These are phyloP conservation scores for Homarus gammarus DNA, from an alignment of 2,888 invertebrate genomes.

Conservation along the genomic window DNA sequence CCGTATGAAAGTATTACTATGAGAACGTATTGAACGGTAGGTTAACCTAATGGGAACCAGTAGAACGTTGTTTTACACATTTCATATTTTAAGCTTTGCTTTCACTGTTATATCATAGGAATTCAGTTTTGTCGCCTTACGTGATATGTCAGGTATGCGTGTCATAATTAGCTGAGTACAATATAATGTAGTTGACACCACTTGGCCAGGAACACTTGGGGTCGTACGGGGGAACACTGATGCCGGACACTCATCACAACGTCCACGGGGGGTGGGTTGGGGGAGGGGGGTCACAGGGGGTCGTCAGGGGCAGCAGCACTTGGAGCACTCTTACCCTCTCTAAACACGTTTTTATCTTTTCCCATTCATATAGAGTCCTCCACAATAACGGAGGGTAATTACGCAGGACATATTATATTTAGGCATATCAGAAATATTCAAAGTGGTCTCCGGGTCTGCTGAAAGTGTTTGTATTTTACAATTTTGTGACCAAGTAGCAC, in stretches of 20 bases:
- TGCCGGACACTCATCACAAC: conserved; percentile 68
- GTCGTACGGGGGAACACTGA: conserved; percentile 51
- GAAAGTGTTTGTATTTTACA: background rate
- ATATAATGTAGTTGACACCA: conserved; percentile 53
- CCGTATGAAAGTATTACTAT: no score
- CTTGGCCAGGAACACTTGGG: conserved; percentile 26
- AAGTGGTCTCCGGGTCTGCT: background rate
- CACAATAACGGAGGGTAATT: background rate
- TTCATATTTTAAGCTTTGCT: background rate
- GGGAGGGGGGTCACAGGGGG: conserved; percentile 33
- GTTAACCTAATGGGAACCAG: background rate
- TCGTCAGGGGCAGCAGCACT: conserved; percentile 50
- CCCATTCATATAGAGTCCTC: background rate
- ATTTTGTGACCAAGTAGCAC: background rate
- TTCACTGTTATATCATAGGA: background rate
- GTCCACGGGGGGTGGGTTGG: conserved; percentile 50
- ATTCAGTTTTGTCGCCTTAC: background rate
- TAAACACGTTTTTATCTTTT: background rate
- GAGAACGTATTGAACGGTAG: no score
- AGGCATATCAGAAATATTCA: no score
- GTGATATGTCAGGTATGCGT: background rate
- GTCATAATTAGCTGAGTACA: background rate
- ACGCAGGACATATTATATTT: background rate
- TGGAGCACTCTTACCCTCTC: conserved; percentile 31
- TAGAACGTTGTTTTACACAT: background rate